These are phyloP conservation scores for Drosophila neocordata DNA, from an alignment of 1,140 invertebrate species.

Conservation along the genomic window DNA sequence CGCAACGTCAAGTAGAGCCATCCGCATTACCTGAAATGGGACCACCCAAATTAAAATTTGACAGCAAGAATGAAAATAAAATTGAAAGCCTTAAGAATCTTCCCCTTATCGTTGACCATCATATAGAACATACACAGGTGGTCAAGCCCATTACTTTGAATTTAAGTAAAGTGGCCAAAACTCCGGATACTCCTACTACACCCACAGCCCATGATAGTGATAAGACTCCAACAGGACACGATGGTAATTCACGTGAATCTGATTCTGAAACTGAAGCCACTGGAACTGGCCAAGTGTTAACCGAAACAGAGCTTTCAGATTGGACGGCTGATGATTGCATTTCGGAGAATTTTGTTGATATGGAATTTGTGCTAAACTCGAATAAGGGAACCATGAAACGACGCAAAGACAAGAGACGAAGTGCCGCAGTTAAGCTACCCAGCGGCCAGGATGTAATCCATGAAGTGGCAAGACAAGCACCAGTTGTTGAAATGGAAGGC, in stretches of 20 bases:
- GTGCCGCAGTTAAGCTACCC: slow-evolving; percentile 63
- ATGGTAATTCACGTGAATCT: slow-evolving; percentile 55
- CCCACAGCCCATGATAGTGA: slow-evolving; percentile 72
- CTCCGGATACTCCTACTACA: slow-evolving; percentile 71
- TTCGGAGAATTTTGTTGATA: slow-evolving; percentile 88
- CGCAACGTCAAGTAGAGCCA: slow-evolving; percentile 19
- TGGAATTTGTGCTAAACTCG: slow-evolving; percentile 86
- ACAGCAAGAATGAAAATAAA: slow-evolving; percentile 82
- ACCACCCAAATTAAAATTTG: slow-evolving; percentile 72
- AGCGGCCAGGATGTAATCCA: slow-evolving; percentile 75
- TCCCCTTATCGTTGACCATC: slow-evolving; percentile 70
- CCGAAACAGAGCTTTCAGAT: slow-evolving; percentile 93
- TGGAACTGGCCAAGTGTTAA: slow-evolving; percentile 87
- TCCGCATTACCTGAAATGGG: slow-evolving; percentile 67
- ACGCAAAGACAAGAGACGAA: slow-evolving; percentile 81
- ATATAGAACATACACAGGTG: slow-evolving; percentile 55
- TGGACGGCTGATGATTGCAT: slow-evolving; percentile 91
- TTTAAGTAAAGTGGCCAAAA: slow-evolving; percentile 54
- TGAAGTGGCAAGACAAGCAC: slow-evolving; percentile 70
- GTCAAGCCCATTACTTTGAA: slow-evolving; percentile 72
- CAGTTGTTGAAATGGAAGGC: slow-evolving; percentile 69
- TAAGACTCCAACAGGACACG: slow-evolving; percentile 73
- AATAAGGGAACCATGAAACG: slow-evolving; percentile 84
- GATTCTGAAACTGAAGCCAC: slow-evolving; percentile 86
- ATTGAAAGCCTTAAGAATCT: slow-evolving; percentile 79